These are phyloP conservation scores for Panurus biarmicus DNA, from an alignment of 2,113 vertebrate genomes.

Conservation along the genomic window DNA sequence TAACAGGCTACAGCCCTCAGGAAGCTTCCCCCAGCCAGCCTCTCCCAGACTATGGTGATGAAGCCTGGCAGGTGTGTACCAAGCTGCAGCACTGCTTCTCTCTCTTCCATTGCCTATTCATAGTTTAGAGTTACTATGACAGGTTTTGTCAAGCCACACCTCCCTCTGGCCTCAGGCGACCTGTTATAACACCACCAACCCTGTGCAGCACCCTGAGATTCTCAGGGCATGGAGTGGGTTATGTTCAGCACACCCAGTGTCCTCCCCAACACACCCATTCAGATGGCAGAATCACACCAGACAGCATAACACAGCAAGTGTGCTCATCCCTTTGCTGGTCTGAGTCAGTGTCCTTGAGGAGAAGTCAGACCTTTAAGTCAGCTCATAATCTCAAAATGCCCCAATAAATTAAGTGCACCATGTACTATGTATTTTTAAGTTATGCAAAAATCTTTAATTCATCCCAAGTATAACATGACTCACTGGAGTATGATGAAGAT, in stretches of 20 bases:
- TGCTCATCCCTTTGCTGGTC: not conserved
- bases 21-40: not conserved
- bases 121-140: not conserved
- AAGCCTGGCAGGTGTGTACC: not conserved
- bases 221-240: not conserved
- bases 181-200: not conserved
- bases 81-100: not conserved
- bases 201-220: not conserved
- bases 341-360: not conserved
- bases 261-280: not conserved
- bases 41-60: not conserved
- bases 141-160: not conserved
- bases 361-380: not conserved
- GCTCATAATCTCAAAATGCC: not conserved
- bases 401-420: not conserved
- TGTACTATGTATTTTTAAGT: not conserved
- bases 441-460: not conserved
- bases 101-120: not conserved
- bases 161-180: not conserved
- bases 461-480: not conserved
- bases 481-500: not conserved
- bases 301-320: accelerated
- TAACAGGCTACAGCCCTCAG: accelerated
- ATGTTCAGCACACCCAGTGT: not conserved
- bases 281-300: not conserved